Conservation (phyloP, 2,797 vertebrate species). For the Sarcophilus harrisii region DNA sequence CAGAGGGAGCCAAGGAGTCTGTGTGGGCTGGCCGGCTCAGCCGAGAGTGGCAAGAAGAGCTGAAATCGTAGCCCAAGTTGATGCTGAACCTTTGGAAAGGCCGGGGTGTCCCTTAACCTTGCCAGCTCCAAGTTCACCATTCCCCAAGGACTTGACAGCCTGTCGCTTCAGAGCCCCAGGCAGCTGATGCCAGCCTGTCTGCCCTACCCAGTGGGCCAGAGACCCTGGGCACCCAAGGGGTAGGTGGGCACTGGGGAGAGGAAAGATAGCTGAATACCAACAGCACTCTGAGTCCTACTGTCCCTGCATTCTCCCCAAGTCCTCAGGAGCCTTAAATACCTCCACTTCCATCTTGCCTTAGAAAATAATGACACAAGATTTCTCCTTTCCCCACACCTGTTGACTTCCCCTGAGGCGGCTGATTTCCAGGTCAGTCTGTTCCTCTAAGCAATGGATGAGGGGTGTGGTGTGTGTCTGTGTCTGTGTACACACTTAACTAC, state of each 20-base stretch:
- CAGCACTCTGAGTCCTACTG: conserved; percentile 17
- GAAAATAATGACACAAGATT: not conserved
- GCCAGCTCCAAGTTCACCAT: not conserved
- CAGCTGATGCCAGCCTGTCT: conserved; percentile 46
- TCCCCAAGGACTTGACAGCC: not conserved
- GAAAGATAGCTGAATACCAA: not conserved
- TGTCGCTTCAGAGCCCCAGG: conserved; percentile 16
- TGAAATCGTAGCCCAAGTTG: conserved; percentile 38
- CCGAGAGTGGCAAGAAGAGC: conserved; percentile 41
- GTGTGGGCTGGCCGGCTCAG: conserved; percentile 57
- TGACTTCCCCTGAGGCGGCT: not conserved
- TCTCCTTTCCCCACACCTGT: not conserved
- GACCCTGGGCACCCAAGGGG: conserved; percentile 42
- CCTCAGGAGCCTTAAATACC: conserved; percentile 62
- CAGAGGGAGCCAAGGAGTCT: conserved; percentile 64
- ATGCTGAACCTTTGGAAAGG: not conserved
- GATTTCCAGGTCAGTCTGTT: conserved; percentile 56
- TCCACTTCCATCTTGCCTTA: conserved; percentile 47
- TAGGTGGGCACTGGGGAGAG: not conserved
- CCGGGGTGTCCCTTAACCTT: conserved; percentile 35
- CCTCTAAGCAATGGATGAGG: not conserved
- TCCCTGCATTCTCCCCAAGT: conserved; percentile 1
- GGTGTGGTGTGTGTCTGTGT: not conserved
- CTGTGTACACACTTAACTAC: too few relatives aligned
- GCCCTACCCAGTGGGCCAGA: not conserved